Base-by-base conservation (phyloP, 2,113 vertebrate species). In the Nipponia nippon region DNA sequence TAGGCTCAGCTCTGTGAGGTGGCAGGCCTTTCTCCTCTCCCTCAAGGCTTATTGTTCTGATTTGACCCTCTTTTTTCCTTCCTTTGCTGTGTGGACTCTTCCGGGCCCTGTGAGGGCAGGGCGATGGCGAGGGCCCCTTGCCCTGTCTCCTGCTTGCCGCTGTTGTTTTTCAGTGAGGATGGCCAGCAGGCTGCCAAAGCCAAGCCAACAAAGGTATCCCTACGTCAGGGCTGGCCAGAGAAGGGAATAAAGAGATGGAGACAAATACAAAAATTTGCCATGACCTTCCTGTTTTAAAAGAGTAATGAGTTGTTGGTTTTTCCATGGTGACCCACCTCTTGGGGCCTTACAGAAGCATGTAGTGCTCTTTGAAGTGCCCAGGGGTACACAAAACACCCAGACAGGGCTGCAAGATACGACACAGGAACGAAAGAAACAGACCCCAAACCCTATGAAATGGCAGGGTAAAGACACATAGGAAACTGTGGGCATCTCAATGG, bases 1-100 rank as follows among this genome's bases (percentile, higher is more conserved):
- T 3, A 0, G 11, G 11, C 10, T 2, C 7, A 0, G 14, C 0
- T 3, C 0, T 32, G 42, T 1, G 4, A 0, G 1, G 0, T 1
- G 0, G 0, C 4, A 3, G 47, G 17, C 1, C 3, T 16, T 7
- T 21, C 3, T 1, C 3, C 44, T 7, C 5, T 30, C 9, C 9
- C 4, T 13, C 8, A 2, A 0, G 42, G 27, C 23, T 9, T 4
- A 1, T 2, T 6, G 7, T 6, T 11, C 20, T 12, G 25, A 0
- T 76, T 21, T n/a, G 19, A 6, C 29, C 2, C 10, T 6, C 5
- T n/a, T 16, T 7, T 23, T 32, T 3, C 13, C 15, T 40, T 6
- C 32, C 23, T 22, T 23, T 44, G 29, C 34, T 4, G 27, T 1
- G 69, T 2, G 63, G 11, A 0, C 21, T 49, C 7, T 16, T 7